These are phyloP conservation scores for Bubo scandiacus DNA, from an alignment of 2,113 vertebrate species.

Conservation along the genomic window DNA sequence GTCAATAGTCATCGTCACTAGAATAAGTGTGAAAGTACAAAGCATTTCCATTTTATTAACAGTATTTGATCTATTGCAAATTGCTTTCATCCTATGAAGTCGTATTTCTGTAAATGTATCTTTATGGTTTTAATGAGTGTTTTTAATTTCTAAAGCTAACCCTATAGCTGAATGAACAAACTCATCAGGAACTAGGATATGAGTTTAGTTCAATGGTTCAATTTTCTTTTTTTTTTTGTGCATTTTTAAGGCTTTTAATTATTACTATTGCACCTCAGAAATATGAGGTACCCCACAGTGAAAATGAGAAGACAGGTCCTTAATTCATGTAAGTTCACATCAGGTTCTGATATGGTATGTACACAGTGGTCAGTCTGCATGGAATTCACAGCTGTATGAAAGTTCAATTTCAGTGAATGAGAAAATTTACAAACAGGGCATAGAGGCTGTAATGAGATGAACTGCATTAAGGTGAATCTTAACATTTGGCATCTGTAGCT, in stretches of 20 bases:
- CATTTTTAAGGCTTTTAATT: neutral
- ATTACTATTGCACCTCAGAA: neutral
- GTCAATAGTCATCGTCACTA: slow-evolving; percentile 38
- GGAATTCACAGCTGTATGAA: neutral
- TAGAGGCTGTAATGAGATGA: neutral
- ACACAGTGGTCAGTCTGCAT: neutral
- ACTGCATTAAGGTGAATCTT: neutral
- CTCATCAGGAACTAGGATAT: neutral
- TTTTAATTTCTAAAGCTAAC: neutral
- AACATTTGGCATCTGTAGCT: neutral
- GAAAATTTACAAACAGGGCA: neutral
- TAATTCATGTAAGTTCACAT: neutral
- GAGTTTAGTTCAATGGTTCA: neutral
- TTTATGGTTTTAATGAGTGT: neutral
- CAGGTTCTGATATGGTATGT: neutral
- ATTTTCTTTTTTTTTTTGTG: neutral
- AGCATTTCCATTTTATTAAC: slow-evolving; percentile 34
- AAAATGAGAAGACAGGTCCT: neutral
- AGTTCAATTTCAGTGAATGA: neutral
- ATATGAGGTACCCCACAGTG: neutral
- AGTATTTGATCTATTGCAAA: slow-evolving; percentile 25
- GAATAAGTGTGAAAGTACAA: slow-evolving; percentile 42
- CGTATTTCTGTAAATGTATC: slow-evolving; percentile 4
- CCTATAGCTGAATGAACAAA: neutral
- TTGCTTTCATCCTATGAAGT: slow-evolving; percentile 6